Conservation (phyloP, 2,113 vertebrate species). For the Corvus hawaiiensis region DNA sequence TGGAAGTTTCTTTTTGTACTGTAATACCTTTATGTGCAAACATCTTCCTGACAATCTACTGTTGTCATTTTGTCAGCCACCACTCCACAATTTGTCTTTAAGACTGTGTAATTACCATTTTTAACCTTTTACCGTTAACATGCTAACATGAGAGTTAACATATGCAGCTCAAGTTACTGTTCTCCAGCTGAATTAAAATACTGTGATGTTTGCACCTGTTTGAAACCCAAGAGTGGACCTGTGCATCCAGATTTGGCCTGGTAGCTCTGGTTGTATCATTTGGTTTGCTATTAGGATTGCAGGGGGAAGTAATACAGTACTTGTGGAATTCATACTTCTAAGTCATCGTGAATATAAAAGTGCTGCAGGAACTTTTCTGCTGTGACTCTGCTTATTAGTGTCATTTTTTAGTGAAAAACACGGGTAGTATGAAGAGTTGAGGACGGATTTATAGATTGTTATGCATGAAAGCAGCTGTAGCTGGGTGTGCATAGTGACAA, state of each 20-base stretch:
- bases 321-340: not conserved
- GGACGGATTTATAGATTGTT: not conserved
- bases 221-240: not conserved
- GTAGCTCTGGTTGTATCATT: not conserved
- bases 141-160: not conserved
- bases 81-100: not conserved
- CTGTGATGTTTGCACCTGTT: not conserved
- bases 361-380: not conserved
- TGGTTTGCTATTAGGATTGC: not conserved
- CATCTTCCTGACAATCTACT: not conserved
- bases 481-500: not conserved
- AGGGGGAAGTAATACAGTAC: not conserved
- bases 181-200: not conserved
- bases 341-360: not conserved
- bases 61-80: not conserved
- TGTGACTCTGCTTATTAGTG: not conserved
- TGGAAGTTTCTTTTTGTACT: not conserved
- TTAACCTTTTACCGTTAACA: not conserved
- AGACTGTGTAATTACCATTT: not conserved
- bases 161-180: not conserved
- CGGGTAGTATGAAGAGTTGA: not conserved
- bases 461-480: not conserved
- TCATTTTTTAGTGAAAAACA: not conserved
- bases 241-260: rapidly evolving
- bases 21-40: not conserved